Evolutionary conservation across 2,113 vertebrate species (phyloP), one percentile per base, ranked within the genome.

Genomic region (Bombycilla garrulus): DNA sequence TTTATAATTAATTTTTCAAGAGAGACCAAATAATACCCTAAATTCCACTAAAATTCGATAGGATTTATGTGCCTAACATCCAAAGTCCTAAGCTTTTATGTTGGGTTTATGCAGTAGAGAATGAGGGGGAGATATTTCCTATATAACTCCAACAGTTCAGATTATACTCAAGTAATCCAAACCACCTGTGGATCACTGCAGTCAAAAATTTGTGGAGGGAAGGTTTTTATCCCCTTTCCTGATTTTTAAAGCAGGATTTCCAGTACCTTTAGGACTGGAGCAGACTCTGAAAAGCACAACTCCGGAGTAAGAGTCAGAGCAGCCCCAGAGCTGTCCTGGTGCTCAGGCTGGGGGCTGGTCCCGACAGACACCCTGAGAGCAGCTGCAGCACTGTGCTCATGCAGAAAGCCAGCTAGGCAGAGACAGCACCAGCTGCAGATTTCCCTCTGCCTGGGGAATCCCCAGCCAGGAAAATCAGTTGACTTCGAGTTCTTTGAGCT

Each of bases 1-100:
- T 86, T 93, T 83, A 78, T 58, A 92, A 85, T 69, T 89, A 87
- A 87, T 93, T 95, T 96, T 96, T 94, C 90, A 91, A 89, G 74
- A 69, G 31, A 88, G 70, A 80, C 71, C 23, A 60, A 95, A 70
- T 91, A 91, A 81, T 80, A 85, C 79, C 51, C 67, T 77, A 81
- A 96, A 96, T 94, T 86, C 93, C 85, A 83, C 83, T 81, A 94
- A 97, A 97, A 95, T 90, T 90, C 3, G 0, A 21, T 73, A 38
- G 67, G 90, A 94, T 90, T 96, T 96, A 82, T 62, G 28, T 47
- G 42, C 74, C 74, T 90, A 93, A 83, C 81, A 58, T 77, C 62
- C 71, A 88, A 96, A 95, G 15, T 58, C 95, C 79, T 57, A 23
- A 80, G 64, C 90, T 96, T 96, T 95, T 81, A 86, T 90, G 90